Base-by-base conservation (phyloP, 2,113 vertebrate species). In the Etheostoma spectabile region DNA sequence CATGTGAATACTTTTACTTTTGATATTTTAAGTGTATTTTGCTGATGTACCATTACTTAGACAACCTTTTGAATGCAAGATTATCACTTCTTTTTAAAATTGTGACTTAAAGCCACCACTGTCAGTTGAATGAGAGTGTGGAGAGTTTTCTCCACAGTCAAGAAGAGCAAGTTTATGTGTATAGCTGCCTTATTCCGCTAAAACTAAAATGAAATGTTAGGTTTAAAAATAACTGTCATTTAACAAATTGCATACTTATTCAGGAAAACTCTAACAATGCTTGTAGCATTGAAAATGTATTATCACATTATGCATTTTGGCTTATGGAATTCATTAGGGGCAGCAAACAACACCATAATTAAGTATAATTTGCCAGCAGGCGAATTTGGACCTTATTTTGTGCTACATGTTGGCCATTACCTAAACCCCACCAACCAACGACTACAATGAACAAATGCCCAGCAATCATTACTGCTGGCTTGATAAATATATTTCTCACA, bases 401-500 rank as follows among this genome's bases (percentile, higher is more conserved):
- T 22, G 1, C 42, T 27, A 38, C 57, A 68, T 65, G 0, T 48
- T 45, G n/a, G 1, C 14, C 18, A 22, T 77, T n/a, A n/a, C 52
- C 49, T 24, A 10, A 66, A 42, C 19, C 52, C 33, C 22, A 69
- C 42, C 48, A 55, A 68, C 35, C 46, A 42, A 8, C 71, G 30
- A 63, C 14, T 21, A 61, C 49, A 48, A 21, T n/a, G 19, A 64
- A 24, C 73, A 33, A 35, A 61, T 18, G 15, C 19, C n/a, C 33
- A 18, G 60, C 21, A 19, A 68, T 74, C 56, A 71, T 6, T 18
- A 21, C 55, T 51, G 2, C 12, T 8, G 19, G 14, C 14, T 38
- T 24, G 56, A 76, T 68, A 59, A 80, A 86, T 64, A 45, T 42
- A 42, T 42, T 71, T 82, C 27, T 73, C 46, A 69, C 60, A 63